Conservation (phyloP, 2,113 vertebrate genomes). For the Pleuronectes platessa region DNA sequence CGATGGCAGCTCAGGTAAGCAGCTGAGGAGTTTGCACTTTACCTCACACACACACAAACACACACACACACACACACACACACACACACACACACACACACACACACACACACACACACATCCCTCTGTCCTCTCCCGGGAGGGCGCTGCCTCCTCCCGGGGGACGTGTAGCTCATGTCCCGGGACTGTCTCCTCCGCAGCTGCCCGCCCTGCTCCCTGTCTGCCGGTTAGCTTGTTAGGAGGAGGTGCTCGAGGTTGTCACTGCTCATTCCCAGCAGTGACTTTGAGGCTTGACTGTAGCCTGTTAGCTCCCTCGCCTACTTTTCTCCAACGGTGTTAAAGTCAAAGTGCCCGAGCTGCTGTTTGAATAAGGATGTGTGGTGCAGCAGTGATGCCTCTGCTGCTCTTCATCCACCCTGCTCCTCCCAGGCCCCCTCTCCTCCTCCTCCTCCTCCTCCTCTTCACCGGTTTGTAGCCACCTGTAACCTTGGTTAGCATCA, state of each 20-base stretch:
- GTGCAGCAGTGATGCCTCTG: too few species aligned
- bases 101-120: too few species aligned
- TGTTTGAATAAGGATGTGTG: background rate
- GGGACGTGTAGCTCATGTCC: conserved; percentile 2
- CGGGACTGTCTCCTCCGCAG: background rate
- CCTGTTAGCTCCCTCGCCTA: conserved; percentile 27
- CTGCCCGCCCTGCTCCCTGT: conserved; percentile 19
- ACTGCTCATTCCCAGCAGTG: conserved; percentile 41
- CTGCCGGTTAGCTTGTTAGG: conserved; percentile 55
- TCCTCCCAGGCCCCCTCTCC: conserved; percentile 1
- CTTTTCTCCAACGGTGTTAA: background rate
- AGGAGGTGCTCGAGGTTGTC: conserved; percentile 64
- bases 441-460: background rate
- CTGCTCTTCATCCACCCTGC: background rate
- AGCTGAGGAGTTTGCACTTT: conserved; percentile 32
- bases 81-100: too few species aligned
- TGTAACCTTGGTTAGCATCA: conserved; percentile 36
- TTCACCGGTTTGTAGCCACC: background rate
- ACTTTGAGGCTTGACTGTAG: conserved; percentile 56
- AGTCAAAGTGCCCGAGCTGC: background rate
- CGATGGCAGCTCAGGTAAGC: conserved; percentile 86
- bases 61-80: too few species aligned
- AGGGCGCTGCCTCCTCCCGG: background rate
- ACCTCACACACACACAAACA: too few species aligned
- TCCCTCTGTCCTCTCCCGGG: background rate